Base-by-base conservation (phyloP, 2,113 vertebrate genomes). In the Gallinago jamesoni region DNA sequence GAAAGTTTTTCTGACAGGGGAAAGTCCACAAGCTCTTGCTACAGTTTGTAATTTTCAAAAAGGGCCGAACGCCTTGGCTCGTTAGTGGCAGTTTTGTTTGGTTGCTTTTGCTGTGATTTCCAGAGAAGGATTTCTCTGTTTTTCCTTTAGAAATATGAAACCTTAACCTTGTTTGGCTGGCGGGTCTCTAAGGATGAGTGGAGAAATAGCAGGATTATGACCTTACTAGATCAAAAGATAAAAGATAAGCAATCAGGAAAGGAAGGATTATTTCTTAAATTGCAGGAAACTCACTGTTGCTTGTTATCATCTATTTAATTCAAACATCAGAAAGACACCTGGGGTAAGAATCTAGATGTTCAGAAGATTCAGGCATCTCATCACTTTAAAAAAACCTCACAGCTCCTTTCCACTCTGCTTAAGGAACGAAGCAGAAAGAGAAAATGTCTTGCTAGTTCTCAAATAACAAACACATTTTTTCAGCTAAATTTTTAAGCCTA, bases 231-330 rank as follows among this genome's bases (percentile, higher is more conserved):
- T 82, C 45, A 66, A 82, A 81, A 82, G 75, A 81, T 43, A 80
- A 80, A 91, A 81, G 39, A 90, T 76, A 81, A 89, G 31, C 48
- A 60, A 87, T 81, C 25, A 53, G 86, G 74, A 94, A 69, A 73
- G 25, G 45, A 73, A 79, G 59, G 50, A 83, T 93, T 94, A 50
- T 74, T 93, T 47, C 83, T 85, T 89, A 70, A 82, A 80, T 50
- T 87, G 80, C 69, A 56, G 48, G 73, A 78, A 92, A 84, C 33
- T 87, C 0, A 0, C 43, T 52, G 57, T 84, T 91, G 27, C 57
- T 87, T 90, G 43, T 90, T 94, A 90, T 76, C 25, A 43, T 66
- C 52, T 89, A 16, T 84, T 95, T 94, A 79, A 94, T 76, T 89
- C 50, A 95, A 93, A 85, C 47, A 87, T 15, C 9, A 6, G 74